Percentiles rank a stretch among this genome's conserved stretches.
These are phyloP conservation scores for Orchesella cincta DNA, from an alignment of 1,140 invertebrate genomes.

Conservation along the genomic window DNA sequence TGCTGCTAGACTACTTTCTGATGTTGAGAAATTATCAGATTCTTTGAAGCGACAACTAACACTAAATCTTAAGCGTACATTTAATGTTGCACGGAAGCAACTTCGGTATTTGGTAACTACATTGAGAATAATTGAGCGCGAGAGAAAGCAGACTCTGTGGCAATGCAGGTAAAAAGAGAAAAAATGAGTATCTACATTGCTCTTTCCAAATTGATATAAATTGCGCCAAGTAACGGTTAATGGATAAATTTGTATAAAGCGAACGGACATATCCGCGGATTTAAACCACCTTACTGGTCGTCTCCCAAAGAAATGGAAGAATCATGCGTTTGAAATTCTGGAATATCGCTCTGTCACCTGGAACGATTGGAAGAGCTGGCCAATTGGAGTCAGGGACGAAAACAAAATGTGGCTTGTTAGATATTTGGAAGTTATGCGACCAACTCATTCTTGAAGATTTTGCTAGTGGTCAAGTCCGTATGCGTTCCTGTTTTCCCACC, in stretches of 20 bases:
- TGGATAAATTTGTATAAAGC: conserved; percentile 17
- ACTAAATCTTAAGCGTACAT: conserved; percentile 81
- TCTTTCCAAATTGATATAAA: conserved; percentile 18
- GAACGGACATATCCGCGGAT: conserved; percentile 66
- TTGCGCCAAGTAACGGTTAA: no score
- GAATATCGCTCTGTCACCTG: conserved; percentile 81
- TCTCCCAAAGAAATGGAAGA: conserved; percentile 89
- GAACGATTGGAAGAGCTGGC: conserved; percentile 83
- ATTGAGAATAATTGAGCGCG: conserved; percentile 91
- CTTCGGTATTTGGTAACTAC: conserved; percentile 95
- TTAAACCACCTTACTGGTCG: conserved; percentile 89
- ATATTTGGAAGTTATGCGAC: conserved; percentile 68
- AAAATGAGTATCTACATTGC: background rate
- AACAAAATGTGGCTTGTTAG: conserved; percentile 96
- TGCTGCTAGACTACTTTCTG: conserved; percentile 94
- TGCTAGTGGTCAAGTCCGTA: conserved; percentile 87
- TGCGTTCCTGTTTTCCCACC: conserved; percentile 94
- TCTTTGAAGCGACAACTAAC: conserved; percentile 89
- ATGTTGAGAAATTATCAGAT: conserved; percentile 87
- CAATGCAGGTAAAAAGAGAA: conserved; percentile 68
- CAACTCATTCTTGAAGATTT: conserved; percentile 86
- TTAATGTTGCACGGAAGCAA: conserved; percentile 74
- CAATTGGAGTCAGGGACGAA: conserved; percentile 83
- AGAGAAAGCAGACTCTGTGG: conserved; percentile 88
- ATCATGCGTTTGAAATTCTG: conserved; percentile 80